Evolutionary conservation across 1,140 invertebrate species (phyloP).

Genomic region (Micrasema minimum): DNA sequence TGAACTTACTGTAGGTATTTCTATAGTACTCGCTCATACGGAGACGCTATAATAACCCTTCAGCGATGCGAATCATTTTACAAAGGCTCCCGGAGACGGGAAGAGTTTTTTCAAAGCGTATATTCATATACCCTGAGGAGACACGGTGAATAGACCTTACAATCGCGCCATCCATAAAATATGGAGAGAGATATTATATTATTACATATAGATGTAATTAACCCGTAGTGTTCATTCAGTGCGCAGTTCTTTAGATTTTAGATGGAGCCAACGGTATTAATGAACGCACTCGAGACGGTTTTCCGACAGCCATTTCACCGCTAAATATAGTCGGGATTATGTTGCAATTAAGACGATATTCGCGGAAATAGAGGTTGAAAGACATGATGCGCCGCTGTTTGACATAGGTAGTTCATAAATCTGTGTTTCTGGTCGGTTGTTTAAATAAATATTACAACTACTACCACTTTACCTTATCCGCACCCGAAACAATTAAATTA

Average conservation of each 20-base stretch:
- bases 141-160: too few species aligned
- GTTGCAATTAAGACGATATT: too few species aligned
- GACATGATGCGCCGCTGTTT: too few species aligned
- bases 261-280: slow-evolving; percentile 5
- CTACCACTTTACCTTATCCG: too few species aligned
- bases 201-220: slow-evolving; percentile 13
- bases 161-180: too few species aligned
- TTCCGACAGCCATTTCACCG: neutral
- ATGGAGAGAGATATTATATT: neutral
- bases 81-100: slow-evolving; percentile 17
- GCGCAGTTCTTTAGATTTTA: slow-evolving; percentile 2
- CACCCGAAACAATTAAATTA: too few species aligned
- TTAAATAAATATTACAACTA: too few species aligned
- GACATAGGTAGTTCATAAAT: too few species aligned
- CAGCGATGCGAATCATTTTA: slow-evolving; percentile 31
- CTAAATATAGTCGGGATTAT: too few species aligned
- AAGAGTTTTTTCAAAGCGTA: slow-evolving; percentile 28
- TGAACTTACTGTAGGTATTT: too few species aligned
- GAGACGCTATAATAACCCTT: slow-evolving; percentile 28
- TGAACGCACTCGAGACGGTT: slow-evolving; percentile 25
- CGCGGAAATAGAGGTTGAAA: too few species aligned
- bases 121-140: slow-evolving; percentile 5
- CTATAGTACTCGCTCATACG: slow-evolving; percentile 3
- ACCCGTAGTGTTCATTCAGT: neutral
- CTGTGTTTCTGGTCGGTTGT: too few species aligned